These are phyloP conservation scores for Aphyosemion australe DNA, from an alignment of 2,113 vertebrate genomes.

Conservation along the genomic window DNA sequence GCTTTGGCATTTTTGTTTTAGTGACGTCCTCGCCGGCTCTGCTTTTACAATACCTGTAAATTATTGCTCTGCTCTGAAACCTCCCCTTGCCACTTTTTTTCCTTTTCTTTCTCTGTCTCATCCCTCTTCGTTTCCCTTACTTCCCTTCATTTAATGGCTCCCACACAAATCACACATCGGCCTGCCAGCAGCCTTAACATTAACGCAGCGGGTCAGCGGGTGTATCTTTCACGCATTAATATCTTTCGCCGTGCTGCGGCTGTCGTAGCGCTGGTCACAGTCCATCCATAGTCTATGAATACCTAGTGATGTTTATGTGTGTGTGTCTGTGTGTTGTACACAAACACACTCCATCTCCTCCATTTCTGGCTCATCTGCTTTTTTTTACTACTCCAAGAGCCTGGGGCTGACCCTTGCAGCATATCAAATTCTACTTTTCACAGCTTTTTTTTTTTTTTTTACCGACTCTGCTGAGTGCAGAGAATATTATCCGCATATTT, in stretches of 20 bases:
- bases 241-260: constrained; percentile 26
- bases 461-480: constrained; percentile 51
- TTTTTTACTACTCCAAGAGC: constrained; percentile 28
- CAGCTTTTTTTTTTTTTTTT: constrained; percentile 43
- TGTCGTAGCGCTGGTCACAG: constrained; percentile 27
- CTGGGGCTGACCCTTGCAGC: constrained; percentile 56
- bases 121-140: constrained; percentile 44
- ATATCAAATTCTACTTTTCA: constrained; percentile 71
- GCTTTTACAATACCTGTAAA: constrained; percentile 66
- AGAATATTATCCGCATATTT: constrained; percentile 65
- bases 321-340: constrained; percentile 6
- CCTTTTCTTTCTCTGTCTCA: constrained; percentile 10
- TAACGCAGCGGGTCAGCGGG: background rate
- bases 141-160: constrained; percentile 24
- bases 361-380: constrained; percentile 51
- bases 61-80: constrained; percentile 40
- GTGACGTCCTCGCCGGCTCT: constrained; percentile 51
- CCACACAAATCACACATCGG: constrained; percentile 26
- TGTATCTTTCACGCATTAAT: constrained; percentile 32
- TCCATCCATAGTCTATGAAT: constrained; percentile 25
- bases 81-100: background rate
- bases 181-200: constrained; percentile 23
- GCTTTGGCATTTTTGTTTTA: constrained; percentile 67
- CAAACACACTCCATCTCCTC: constrained; percentile 30
- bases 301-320: constrained; percentile 23